Conservation (phyloP, 1,140 invertebrate genomes). For the Agraylea sexmaculata region DNA sequence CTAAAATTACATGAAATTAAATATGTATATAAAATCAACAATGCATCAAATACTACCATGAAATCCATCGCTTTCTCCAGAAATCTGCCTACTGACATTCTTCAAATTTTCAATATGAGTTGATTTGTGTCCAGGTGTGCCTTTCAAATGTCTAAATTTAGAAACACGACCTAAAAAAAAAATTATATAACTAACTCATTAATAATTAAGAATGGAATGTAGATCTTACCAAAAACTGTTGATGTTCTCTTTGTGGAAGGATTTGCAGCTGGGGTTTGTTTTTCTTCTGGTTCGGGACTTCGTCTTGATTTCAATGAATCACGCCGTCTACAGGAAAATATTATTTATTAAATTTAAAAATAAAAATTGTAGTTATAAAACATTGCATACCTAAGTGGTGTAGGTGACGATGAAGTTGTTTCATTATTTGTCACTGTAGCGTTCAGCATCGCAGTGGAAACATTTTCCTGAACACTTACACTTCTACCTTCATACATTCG, state of each 20-base stretch:
- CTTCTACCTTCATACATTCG: conserved; percentile 63
- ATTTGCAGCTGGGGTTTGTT: conserved; percentile 33
- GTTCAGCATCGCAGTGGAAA: conserved; percentile 12
- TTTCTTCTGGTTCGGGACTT: conserved; percentile 37
- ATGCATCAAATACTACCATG: conserved; percentile 47
- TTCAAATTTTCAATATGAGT: conserved; percentile 86
- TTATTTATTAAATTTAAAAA: neutral
- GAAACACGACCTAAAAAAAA: conserved; percentile 63
- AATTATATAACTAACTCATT: conserved; percentile 8
- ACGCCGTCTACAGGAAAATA: conserved; percentile 28
- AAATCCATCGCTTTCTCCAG: conserved; percentile 88
- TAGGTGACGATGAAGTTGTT: conserved; percentile 54
- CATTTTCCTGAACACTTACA: conserved; percentile 34
- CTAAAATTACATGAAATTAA: conserved; percentile 32
- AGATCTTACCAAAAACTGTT: conserved; percentile 63
- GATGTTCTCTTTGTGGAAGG: conserved; percentile 63
- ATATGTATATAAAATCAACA: conserved; percentile 2
- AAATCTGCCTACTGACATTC: conserved; percentile 81
- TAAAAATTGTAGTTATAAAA: conserved; percentile 15
- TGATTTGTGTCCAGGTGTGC: conserved; percentile 78
- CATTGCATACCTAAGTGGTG: conserved; percentile 44
- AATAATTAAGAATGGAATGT: conserved; percentile 2
- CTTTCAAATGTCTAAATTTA: conserved; percentile 87
- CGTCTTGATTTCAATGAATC: conserved; percentile 47
- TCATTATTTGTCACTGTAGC: conserved; percentile 36